Base-by-base conservation (phyloP, 1,140 invertebrate species). In the Holotrichia oblita region DNA sequence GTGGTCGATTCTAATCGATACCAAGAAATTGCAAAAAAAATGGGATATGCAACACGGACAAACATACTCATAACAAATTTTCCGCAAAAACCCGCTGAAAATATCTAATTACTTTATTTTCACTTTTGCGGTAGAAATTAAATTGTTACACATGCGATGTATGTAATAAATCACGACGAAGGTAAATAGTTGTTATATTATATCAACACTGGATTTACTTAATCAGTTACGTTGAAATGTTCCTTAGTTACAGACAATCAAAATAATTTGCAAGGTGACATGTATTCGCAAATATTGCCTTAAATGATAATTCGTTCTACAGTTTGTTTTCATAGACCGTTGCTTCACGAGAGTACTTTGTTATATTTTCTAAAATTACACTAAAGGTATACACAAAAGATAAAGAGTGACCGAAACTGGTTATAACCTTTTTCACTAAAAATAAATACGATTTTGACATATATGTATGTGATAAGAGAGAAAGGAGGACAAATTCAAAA, bases 251-350 rank as follows among this genome's bases (percentile, higher is more conserved):
- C 61, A 69, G 61, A 27, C 61, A 69, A 69, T 69, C 20, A 69
- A 69, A 69, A 69, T 69, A 69, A 69, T 69, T 69, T 34, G 61
- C 61, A 69, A 69, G 61, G 61, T 69, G 61, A 69, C 61, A 69
- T 69, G 22, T 69, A 27, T 69, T 34, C 61, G 61, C 61, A 69
- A 69, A 69, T 69, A 69, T 69, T 69, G 22, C 61, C 61, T 69
- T 34, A 69, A 69, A 69, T 69, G 61, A 69, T 34, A 69, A 9
- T 69, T 69, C 22, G 61, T 69, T 69, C 22, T 69, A 24, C 12
- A 69, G 9, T 27, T 69, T 69, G 61, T 34, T 34, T 34, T 69
- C 61, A 10, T 22, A 61, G 12, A 8, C 22, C 8, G 61, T 69
- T 22, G 8, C 61, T 22, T 69, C 22, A 34, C 22, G 61, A 27